phyloP scores from a whole-genome alignment of 2,797 vertebrate species.

The Phoeniculus purpureus region DNA sequence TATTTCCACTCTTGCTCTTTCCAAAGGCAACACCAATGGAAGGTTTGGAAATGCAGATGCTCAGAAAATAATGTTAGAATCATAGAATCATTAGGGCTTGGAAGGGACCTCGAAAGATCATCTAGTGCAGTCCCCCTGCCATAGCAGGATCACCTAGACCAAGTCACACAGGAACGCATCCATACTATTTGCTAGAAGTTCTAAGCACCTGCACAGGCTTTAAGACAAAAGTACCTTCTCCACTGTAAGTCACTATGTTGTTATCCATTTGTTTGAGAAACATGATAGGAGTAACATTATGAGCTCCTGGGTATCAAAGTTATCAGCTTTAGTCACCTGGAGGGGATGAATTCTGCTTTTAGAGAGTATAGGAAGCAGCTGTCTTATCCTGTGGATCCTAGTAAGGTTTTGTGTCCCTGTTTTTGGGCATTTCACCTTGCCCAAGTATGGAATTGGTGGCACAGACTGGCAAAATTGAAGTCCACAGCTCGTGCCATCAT shows the following conservation, averaged over 20 bases:
- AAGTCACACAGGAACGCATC: no score
- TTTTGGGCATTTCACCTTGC: not conserved
- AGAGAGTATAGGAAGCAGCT: not conserved
- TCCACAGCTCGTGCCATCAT: not conserved
- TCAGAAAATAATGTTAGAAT: not conserved
- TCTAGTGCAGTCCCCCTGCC: no score
- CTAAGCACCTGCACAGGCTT: no score
- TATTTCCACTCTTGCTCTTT: not conserved
- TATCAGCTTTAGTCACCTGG: not conserved
- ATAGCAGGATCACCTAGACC: no score
- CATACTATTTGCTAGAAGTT: no score
- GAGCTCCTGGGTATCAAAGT: not conserved
- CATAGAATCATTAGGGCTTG: no score
- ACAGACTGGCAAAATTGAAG: not conserved
- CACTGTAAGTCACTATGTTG: no score
- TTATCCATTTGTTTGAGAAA: not conserved
- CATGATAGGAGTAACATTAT: rapidly evolving
- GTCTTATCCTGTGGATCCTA: not conserved
- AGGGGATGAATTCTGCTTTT: not conserved
- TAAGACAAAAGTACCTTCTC: no score
- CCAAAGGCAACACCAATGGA: not conserved
- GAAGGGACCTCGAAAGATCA: no score
- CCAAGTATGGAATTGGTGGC: not conserved
- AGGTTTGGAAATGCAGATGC: not conserved
- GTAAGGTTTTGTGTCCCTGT: not conserved